Evolutionary conservation across 2,113 vertebrate species (phyloP).

Genomic region (Camelus bactrianus): DNA sequence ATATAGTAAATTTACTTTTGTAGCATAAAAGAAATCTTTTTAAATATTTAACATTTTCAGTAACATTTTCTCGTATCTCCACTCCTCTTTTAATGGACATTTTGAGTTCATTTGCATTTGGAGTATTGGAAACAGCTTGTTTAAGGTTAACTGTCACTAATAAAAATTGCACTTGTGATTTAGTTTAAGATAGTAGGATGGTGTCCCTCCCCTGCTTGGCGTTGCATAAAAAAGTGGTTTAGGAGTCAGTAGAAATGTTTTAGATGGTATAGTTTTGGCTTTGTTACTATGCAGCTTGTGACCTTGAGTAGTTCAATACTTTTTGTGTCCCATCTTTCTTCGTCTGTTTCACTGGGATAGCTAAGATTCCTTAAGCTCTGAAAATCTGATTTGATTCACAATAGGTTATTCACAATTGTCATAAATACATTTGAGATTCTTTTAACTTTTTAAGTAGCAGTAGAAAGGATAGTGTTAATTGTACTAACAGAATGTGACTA

Average conservation of each 20-base stretch:
- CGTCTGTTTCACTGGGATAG: background rate
- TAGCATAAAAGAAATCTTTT: slow-evolving; percentile 5
- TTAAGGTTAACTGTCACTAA: background rate
- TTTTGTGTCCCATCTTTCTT: slow-evolving; percentile 9
- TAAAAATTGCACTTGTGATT: slow-evolving; percentile 36
- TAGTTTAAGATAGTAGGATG: background rate
- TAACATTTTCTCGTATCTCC: background rate
- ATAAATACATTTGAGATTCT: background rate
- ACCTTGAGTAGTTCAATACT: background rate
- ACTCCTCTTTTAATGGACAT: background rate
- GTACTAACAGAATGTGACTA: background rate
- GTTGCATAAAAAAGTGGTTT: background rate
- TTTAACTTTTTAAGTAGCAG: slow-evolving; percentile 17
- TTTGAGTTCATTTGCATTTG: slow-evolving; percentile 20
- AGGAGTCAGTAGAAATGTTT: background rate
- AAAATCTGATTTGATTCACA: slow-evolving; percentile 9
- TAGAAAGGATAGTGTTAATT: slow-evolving; percentile 38
- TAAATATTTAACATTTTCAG: slow-evolving; percentile 28
- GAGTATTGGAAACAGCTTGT: background rate
- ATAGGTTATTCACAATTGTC: slow-evolving; percentile 26
- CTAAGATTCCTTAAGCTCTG: slow-evolving; percentile 13
- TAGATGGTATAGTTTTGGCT: background rate
- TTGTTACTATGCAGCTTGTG: background rate
- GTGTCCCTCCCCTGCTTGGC: background rate
- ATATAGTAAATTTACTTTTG: slow-evolving; percentile 41